Base-by-base conservation (phyloP, 2,888 invertebrate species). In the Latrodectus elegans region DNA sequence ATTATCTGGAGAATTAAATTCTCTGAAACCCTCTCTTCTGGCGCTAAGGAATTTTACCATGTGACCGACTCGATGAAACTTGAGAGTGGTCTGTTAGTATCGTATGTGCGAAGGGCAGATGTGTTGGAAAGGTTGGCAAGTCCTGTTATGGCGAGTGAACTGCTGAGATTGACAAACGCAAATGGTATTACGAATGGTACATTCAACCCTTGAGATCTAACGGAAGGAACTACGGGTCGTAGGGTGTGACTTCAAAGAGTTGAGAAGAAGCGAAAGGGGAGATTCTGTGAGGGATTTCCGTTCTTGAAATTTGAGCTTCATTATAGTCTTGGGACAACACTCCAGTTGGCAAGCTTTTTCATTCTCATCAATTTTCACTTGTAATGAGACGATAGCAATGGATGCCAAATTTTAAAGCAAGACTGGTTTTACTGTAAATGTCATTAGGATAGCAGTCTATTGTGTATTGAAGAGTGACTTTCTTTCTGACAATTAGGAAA, bases 151-250 rank as follows among this genome's bases (percentile, higher is more conserved):
- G 38, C 38, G 38, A 38, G 38, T 38, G 38, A 38, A 38, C 38
- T 38, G 38, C 38, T 17, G 64, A 85, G 79, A 85, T 85, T 85
- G 84, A 85, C 84, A 79, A 86, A 80, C 79, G 85, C 79, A 85
- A 84, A 84, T 85, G 80, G 85, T 70, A 75, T 84, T 78, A 26
- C 55, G 65, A 86, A 76, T 86, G 80, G 85, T 86, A 86, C 85
- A 76, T 86, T 86, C 85, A 86, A 86, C 80, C 65, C 85, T 81
- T 75, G 26, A 77, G 77, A 60, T 55, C 70, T 75, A 86, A 86
- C 85, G 85, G 85, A 86, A 86, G 85, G 85, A 86, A 86, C 79
- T 86, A 80, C 85, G 85, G 84, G 78, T 84, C 84, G 84, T 10
- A 60, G 84, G 68, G 84, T 72, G 65, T 51, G 84, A 75, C 79